Evolutionary conservation across 2,888 invertebrate species (phyloP), one percentile per base, ranked within the genome.

Genomic region (Trichopoda pennipes): DNA sequence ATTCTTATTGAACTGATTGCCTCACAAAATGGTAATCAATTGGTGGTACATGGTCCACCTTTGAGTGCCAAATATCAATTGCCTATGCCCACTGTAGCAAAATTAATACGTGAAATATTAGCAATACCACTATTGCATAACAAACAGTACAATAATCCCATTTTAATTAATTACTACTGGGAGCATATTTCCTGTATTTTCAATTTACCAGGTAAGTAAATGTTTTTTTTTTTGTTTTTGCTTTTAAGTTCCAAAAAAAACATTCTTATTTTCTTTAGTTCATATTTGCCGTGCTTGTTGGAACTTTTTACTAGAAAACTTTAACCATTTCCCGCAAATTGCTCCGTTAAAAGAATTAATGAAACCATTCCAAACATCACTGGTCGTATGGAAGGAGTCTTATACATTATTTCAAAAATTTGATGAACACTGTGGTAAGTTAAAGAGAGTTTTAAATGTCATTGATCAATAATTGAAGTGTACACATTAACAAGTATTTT

Each of bases 121-220:
- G 85, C 87, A 16, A 82, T 89, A 47, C 89, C 89, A 0, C 79
- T 85, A 16, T 47, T 89, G 16, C 89, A 89, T 35, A 85, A 80
- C 17, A 84, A 76, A 53, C 53, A 80, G 0, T 35, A 64, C 0
- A 61, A 68, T 4, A 21, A 85, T 42, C 7, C 23, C 3, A 8
- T 0, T 3, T 74, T 81, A n/a, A 28, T 68, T 4, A 64, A 80
- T 16, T 51, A 42, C 0, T 84, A 85, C 35, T 89, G 89, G 89
- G 63, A 66, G 12, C 61, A 84, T n/a, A 69, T 89, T 4, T 19
- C 86, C 0, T 84, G 60, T 3, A 85, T 81, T 23, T 85, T 87
- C 17, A 51, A 84, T n/a, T 58, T 88, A 23, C 85, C 88, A 70
- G 84, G 89, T 87, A 74, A 84, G 78, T 73, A 16, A 10, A 1